Evolutionary conservation across 2,113 vertebrate genomes (phyloP).

Genomic region (Sminthopsis crassicaudata): DNA sequence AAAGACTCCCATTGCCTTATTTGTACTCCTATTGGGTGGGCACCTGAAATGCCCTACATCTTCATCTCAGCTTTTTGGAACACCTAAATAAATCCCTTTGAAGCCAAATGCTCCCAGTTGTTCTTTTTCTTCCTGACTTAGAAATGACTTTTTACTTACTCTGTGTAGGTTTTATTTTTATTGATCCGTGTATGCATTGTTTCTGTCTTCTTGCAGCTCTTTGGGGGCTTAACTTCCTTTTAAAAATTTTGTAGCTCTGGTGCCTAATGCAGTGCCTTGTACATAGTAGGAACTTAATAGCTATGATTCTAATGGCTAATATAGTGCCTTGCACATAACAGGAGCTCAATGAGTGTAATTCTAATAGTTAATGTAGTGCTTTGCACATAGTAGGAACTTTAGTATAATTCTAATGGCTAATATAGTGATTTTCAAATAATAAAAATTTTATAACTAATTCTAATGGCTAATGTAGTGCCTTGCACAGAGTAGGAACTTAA

Average conservation of each 20-base stretch:
- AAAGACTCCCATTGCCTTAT: neutral
- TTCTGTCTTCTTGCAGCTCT: neutral
- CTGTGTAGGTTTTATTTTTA: neutral
- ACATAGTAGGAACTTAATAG: neutral
- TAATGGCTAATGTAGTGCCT: neutral
- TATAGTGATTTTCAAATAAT: too few relatives aligned
- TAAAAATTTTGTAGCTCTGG: neutral
- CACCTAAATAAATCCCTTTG: neutral
- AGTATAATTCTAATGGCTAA: neutral
- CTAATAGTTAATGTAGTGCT: neutral
- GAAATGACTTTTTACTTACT: neutral
- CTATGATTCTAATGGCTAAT: neutral
- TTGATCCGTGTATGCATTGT: neutral
- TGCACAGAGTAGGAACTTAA: neutral
- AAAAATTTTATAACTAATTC: neutral
- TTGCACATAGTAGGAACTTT: neutral
- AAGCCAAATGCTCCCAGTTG: neutral
- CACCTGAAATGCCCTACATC: neutral
- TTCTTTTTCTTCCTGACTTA: neutral
- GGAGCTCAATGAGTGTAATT: neutral
- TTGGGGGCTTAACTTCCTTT: neutral
- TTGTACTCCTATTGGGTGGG: accelerated
- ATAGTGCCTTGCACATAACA: neutral
- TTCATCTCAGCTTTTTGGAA: neutral
- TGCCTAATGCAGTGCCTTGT: neutral